Base-by-base conservation (phyloP, 1,140 invertebrate genomes). In the Phenacoccus solenopsis region DNA sequence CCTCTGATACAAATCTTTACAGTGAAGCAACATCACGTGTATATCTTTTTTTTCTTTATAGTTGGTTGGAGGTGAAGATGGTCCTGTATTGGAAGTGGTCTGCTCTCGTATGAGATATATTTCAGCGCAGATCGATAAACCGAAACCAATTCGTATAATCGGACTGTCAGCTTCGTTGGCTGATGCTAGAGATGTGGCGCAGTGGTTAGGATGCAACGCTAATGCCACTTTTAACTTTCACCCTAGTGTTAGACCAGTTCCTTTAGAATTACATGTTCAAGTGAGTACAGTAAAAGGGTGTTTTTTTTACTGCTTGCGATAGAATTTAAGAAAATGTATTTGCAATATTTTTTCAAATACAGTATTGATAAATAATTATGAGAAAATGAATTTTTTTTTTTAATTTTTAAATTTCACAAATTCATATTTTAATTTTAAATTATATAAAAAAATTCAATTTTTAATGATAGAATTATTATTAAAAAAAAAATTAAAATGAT, bases 101-200 rank as follows among this genome's bases (percentile, higher is more conserved):
- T 98, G 96, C 79, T 98, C 96, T 0, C 81, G 98, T 71, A 98
- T 98, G 86, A 82, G 96, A 27, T 99, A 99, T 78, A 98, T 99
- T 70, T 93, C 94, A 0, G 95, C 93, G 0, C 96, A 99, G 78
- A 87, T 98, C 28, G 95, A 98, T 73, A 87, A 88, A 74, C 90
- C 90, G 25, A n/a, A n/a, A n/a, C 32, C 32, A 38, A 96, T 98
- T 61, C 83, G 98, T 22, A 98, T 99, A 59, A 87, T 99, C n/a
- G 94, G 96, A 0, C 80, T 99, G 1, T 95, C 93, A 27, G 89
- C 94, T 0, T 96, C 97, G 0, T 81, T 99, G 27, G 92, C 92
- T 5, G 97, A 98, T 83, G 94, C 96, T 0, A 87, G 90, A 73
- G 98, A 99, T 80, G 87, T 98, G 12, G 89, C 94, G 0, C 91